A percentile compares a stretch with the other conserved stretches of the same genome.
phyloP scores from a whole-genome alignment of 2,113 vertebrate species.

The Helogale parvula region DNA sequence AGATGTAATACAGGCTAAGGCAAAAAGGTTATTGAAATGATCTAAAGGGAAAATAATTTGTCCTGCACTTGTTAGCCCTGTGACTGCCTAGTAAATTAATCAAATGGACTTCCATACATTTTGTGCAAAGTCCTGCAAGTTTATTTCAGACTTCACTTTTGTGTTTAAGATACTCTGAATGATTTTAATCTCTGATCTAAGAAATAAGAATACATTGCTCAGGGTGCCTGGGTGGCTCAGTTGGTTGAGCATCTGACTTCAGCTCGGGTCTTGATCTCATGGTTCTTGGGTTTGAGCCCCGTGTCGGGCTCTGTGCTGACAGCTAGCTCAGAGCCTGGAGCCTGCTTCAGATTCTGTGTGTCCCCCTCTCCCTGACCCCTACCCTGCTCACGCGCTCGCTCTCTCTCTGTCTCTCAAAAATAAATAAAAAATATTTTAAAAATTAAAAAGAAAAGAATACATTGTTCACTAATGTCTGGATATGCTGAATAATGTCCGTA shows the following conservation, averaged over 20 bases:
- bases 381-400: too few species aligned
- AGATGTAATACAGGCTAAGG: not conserved
- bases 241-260: too few species aligned
- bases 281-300: too few species aligned
- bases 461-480: not conserved
- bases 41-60: constrained; percentile 37
- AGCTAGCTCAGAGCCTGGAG: too few species aligned
- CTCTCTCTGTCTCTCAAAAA: too few species aligned
- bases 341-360: too few species aligned
- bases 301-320: too few species aligned
- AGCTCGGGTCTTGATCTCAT: too few species aligned
- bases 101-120: not conserved
- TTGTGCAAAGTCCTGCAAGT: not conserved
- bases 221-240: too few species aligned
- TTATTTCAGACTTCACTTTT: constrained; percentile 3
- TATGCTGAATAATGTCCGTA: not conserved
- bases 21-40: constrained; percentile 26
- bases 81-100: not conserved
- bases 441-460: not conserved
- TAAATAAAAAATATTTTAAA: too few species aligned
- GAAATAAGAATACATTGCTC: not conserved
- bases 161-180: not conserved
- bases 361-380: too few species aligned
- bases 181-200: not conserved
- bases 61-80: not conserved